These are phyloP conservation scores for Eurytoma adleriae DNA, from an alignment of 2,888 invertebrate species.

Conservation along the genomic window DNA sequence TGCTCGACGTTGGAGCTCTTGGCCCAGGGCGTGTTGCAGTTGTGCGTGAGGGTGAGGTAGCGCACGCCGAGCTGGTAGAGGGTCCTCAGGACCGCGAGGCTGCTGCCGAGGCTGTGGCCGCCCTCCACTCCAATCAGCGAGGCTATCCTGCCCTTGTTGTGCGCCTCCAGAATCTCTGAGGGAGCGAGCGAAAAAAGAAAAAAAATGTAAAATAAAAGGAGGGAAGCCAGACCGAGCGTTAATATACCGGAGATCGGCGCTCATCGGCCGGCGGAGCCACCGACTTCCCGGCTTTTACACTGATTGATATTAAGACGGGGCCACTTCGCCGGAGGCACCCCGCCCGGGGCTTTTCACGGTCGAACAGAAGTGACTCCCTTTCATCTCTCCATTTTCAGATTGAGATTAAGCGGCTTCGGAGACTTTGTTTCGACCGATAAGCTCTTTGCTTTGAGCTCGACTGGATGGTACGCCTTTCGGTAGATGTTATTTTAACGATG, in stretches of 20 bases:
- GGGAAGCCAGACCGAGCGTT: no score
- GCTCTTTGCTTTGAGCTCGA: no score
- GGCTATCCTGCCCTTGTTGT: constrained; percentile 85
- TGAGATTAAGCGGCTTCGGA: no score
- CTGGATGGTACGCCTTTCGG: no score
- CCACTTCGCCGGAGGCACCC: background rate
- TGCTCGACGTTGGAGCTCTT: constrained; percentile 72
- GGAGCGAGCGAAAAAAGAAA: background rate
- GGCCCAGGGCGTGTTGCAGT: constrained; percentile 90
- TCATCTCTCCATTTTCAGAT: no score
- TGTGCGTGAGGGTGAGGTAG: constrained; percentile 90
- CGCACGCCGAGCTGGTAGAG: constrained; percentile 92
- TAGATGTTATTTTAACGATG: no score
- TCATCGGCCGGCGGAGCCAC: no score
- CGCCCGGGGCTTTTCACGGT: no score
- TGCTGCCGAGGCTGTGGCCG: constrained; percentile 93
- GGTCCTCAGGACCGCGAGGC: constrained; percentile 90
- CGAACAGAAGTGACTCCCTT: no score
- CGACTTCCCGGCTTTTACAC: background rate
- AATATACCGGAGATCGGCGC: no score
- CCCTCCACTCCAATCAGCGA: constrained; percentile 95
- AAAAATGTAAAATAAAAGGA: no score
- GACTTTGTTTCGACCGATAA: no score
- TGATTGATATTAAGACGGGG: constrained; percentile 27
- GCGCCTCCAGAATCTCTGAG: constrained; percentile 83